Conservation (phyloP, 2,113 vertebrate genomes). For the Sinocyclocheilus rhinocerous region DNA sequence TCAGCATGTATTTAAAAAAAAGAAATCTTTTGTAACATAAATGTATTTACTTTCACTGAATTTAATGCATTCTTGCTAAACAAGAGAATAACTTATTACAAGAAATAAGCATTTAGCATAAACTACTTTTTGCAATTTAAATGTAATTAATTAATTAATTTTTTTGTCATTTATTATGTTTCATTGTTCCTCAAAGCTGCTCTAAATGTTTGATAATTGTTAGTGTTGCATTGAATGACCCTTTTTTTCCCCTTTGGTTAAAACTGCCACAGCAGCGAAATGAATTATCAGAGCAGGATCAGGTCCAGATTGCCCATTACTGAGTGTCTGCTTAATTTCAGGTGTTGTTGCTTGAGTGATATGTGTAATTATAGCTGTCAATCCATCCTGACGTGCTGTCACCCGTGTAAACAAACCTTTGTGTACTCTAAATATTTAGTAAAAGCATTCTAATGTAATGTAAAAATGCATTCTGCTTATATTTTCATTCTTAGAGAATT, state of each 20-base stretch:
- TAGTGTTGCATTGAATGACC: conserved; percentile 48
- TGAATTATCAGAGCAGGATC: conserved; percentile 50
- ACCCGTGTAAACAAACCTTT: neutral
- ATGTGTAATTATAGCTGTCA: conserved; percentile 64
- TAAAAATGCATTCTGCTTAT: neutral
- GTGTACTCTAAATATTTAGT: neutral
- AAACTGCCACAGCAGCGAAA: conserved; percentile 43
- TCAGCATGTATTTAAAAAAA: too few species aligned
- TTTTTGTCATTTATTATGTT: conserved; percentile 23
- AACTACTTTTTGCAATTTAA: conserved; percentile 51
- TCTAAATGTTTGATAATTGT: conserved; percentile 46
- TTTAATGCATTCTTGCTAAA: neutral
- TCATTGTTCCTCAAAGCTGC: conserved; percentile 9
- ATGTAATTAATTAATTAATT: too few species aligned
- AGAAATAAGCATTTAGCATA: conserved; percentile 51
- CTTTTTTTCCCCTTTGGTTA: conserved; percentile 6
- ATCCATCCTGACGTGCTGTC: conserved; percentile 49
- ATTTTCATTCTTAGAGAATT: neutral
- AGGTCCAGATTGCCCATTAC: conserved; percentile 47
- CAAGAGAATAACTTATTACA: conserved; percentile 4
- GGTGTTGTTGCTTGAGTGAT: conserved; percentile 45
- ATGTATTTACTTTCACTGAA: neutral
- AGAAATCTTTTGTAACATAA: neutral
- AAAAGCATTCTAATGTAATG: neutral
- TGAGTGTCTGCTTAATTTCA: conserved; percentile 56